These are phyloP conservation scores for Donacobius atricapilla DNA, from an alignment of 2,113 vertebrate genomes.

Conservation along the genomic window DNA sequence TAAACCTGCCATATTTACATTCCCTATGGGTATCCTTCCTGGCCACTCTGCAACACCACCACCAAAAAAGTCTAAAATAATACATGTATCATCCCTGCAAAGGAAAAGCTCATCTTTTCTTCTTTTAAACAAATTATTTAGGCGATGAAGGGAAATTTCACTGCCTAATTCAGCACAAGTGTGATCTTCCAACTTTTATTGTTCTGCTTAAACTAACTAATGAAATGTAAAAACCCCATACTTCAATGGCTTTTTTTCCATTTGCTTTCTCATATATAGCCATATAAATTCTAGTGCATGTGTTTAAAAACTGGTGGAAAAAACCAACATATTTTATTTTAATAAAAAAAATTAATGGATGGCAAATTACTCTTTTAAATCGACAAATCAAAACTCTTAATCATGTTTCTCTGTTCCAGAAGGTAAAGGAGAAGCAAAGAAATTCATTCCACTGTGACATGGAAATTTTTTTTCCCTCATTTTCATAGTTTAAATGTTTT, in stretches of 20 bases:
- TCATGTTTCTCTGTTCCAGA: background rate
- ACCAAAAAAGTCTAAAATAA: background rate
- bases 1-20: background rate
- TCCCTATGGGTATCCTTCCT: background rate
- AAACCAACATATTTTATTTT: background rate
- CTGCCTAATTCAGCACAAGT: background rate
- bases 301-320: background rate
- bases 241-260: accelerated
- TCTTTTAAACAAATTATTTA: background rate
- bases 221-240: background rate
- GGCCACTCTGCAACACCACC: background rate
- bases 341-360: background rate
- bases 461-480: background rate
- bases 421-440: background rate
- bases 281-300: background rate
- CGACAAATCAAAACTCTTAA: background rate
- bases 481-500: background rate
- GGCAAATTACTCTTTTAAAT: background rate
- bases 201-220: background rate
- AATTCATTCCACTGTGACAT: background rate
- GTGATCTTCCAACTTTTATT: background rate
- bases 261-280: background rate
- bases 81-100: background rate
- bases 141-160: background rate
- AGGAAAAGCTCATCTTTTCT: background rate